Evolutionary conservation across 2,113 vertebrate species (phyloP).

Genomic region (Tonatia bakeri): DNA sequence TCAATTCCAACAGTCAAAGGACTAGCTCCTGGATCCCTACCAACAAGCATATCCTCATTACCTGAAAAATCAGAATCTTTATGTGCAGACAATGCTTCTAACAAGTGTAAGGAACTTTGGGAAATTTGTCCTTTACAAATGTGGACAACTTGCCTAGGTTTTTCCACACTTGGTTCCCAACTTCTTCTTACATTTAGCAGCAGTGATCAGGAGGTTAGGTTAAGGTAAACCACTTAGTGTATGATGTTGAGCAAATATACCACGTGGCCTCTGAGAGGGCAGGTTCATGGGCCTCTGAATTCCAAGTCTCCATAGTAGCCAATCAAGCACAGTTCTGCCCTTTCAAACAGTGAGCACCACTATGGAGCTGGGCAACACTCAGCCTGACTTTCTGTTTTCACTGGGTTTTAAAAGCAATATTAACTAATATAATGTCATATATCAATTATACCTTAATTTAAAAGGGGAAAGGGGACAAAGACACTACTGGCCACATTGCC

Average conservation of each 20-base stretch:
- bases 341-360: not conserved
- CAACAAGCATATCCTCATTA: accelerated
- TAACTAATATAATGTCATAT: not conserved
- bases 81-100: not conserved
- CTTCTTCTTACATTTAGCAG: not conserved
- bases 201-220: accelerated
- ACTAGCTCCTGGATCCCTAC: not conserved
- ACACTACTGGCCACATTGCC: not conserved
- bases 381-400: not conserved
- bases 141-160: not conserved
- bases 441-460: not conserved
- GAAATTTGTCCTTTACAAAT: not conserved
- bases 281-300: not conserved
- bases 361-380: not conserved
- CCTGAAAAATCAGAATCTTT: not conserved
- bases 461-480: not conserved
- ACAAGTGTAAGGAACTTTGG: not conserved
- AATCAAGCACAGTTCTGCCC: not conserved
- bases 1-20: not conserved
- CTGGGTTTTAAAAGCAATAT: not conserved
- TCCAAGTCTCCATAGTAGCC: accelerated
- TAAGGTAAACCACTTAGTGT: accelerated
- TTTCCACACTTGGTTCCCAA: too few species aligned
- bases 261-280: accelerated
- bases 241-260: too few species aligned